Conservation (phyloP, 2,797 vertebrate species). For the Corythornis leucogaster region DNA sequence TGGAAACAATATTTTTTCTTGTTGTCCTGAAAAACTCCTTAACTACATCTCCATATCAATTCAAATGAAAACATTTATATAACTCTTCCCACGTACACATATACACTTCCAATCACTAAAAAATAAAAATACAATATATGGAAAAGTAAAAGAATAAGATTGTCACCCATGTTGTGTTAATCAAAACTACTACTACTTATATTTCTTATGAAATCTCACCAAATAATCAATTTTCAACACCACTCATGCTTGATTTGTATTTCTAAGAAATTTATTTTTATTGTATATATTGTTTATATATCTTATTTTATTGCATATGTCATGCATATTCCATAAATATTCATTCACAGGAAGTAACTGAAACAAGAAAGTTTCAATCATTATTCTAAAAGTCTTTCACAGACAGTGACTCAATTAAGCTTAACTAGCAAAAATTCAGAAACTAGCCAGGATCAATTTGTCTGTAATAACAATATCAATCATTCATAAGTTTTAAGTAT, state of each 20-base stretch:
- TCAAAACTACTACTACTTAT: background rate
- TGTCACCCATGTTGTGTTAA: background rate
- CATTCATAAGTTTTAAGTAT: background rate
- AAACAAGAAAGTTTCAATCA: background rate
- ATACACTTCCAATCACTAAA: background rate
- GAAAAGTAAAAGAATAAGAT: background rate
- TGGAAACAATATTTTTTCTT: background rate
- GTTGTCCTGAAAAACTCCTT: background rate
- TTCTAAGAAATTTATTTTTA: background rate
- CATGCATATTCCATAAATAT: background rate
- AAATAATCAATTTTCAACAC: background rate
- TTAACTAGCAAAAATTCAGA: background rate
- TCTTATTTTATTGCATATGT: background rate
- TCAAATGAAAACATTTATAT: background rate
- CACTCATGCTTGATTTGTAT: background rate
- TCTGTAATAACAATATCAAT: background rate
- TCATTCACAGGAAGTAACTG: background rate
- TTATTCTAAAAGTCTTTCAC: background rate
- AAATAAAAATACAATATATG: background rate
- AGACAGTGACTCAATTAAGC: background rate
- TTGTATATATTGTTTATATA: background rate
- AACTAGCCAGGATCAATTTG: background rate
- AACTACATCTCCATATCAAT: background rate
- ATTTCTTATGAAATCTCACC: background rate
- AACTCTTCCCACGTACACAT: fast-evolving